Evolutionary conservation across 2,888 invertebrate species (phyloP).

Genomic region (Papilio protenor): DNA sequence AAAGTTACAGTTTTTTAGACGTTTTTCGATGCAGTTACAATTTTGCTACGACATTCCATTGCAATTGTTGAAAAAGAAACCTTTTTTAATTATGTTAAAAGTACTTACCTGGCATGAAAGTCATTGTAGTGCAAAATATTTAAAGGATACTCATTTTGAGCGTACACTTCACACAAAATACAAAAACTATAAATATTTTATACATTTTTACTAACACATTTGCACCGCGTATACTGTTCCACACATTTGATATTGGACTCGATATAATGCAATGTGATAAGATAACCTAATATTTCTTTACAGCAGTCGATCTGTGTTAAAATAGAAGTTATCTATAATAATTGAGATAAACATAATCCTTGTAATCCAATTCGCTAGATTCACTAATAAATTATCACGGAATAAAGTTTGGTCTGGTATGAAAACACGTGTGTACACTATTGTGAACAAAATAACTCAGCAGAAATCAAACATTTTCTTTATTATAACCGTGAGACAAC

Average conservation of each 20-base stretch:
- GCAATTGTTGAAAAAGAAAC: not conserved
- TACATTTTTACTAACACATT: slow-evolving; percentile 25
- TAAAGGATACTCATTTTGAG: slow-evolving; percentile 59
- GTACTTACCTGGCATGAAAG: slow-evolving; percentile 72
- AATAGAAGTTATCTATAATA: slow-evolving; percentile 5
- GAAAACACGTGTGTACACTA: too few relatives aligned
- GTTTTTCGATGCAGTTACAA: not conserved
- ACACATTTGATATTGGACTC: not conserved
- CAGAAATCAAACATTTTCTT: not conserved
- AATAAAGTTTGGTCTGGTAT: not conserved
- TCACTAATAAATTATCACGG: not conserved
- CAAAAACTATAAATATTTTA: slow-evolving; percentile 37
- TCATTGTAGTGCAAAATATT: slow-evolving; percentile 78
- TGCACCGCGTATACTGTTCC: not conserved
- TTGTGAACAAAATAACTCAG: too few relatives aligned
- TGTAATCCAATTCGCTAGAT: not conserved
- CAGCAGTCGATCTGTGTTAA: not conserved
- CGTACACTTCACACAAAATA: slow-evolving; percentile 49
- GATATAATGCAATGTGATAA: slow-evolving; percentile 23
- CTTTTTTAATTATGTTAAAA: slow-evolving; percentile 6
- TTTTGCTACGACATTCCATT: not conserved
- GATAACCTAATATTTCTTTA: slow-evolving; percentile 28
- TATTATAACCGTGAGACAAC: not conserved
- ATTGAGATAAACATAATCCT: slow-evolving; percentile 20
- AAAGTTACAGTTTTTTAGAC: too few relatives aligned